A percentile compares a stretch with the other conserved stretches of the same genome.
Conservation (phyloP, 2,113 vertebrate species). For the Cryptomyrus ogoouensis region DNA sequence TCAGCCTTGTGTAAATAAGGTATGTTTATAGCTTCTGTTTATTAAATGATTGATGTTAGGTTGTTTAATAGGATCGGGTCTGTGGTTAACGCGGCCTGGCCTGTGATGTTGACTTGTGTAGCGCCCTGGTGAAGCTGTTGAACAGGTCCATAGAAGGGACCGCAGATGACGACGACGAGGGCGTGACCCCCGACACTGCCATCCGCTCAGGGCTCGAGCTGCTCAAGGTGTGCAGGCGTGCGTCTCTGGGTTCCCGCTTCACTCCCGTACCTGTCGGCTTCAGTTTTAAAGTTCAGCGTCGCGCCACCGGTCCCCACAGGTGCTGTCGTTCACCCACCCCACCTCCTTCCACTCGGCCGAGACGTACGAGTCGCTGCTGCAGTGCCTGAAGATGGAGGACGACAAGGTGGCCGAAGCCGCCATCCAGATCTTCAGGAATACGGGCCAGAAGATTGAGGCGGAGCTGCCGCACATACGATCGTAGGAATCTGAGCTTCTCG, state of each 20-base stretch:
- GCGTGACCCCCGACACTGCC: constrained; percentile 93
- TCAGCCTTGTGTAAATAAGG: background rate
- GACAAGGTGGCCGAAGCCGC: constrained; percentile 98
- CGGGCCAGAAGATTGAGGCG: constrained; percentile 95
- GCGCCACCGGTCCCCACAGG: constrained; percentile 53
- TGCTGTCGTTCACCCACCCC: constrained; percentile 97
- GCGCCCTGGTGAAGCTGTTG: constrained; percentile 93
- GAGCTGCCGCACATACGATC: constrained; percentile 96
- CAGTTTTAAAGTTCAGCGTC: background rate
- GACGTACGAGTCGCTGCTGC: constrained; percentile 95
- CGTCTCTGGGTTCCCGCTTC: background rate
- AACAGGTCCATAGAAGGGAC: constrained; percentile 98
- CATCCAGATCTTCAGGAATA: constrained; percentile 98
- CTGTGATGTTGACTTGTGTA: constrained; percentile 41
- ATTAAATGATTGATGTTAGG: background rate
- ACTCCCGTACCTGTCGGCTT: background rate
- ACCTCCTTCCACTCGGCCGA: constrained; percentile 97
- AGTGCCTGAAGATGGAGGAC: constrained; percentile 99
- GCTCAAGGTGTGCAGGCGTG: constrained; percentile 72
- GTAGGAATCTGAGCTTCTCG: constrained; percentile 56
- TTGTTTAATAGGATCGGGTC: background rate
- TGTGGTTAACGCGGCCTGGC: background rate
- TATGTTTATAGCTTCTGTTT: background rate
- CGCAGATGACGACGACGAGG: constrained; percentile 96
- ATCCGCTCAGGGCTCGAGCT: constrained; percentile 95